A percentile compares a stretch with the other conserved stretches of the same genome.
Evolutionary conservation across 1,140 invertebrate species (phyloP).

Genomic region (Drosophila navojoa): DNA sequence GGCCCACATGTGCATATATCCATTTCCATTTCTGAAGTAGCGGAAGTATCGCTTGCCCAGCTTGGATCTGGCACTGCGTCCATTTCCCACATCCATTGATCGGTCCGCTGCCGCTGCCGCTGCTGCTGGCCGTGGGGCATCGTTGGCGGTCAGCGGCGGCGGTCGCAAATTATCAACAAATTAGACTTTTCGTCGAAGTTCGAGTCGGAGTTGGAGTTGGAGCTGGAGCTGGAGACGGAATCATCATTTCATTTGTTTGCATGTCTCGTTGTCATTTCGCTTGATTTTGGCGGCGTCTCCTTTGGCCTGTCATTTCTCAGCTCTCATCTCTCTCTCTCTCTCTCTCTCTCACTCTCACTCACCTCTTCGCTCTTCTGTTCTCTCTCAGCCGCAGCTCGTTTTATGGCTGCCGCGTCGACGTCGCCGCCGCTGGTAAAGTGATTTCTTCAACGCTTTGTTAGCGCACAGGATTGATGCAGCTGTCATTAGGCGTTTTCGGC

Average conservation of each 20-base stretch:
- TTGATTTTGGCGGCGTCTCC: slow-evolving; percentile 48
- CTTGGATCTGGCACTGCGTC: not conserved
- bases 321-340: slow-evolving; percentile 13
- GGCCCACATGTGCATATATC: slow-evolving; percentile 9
- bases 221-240: slow-evolving; percentile 8
- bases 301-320: slow-evolving; percentile 19
- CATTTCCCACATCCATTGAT: not conserved
- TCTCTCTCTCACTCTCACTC: not conserved
- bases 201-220: slow-evolving; percentile 1
- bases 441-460: slow-evolving; percentile 84
- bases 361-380: not conserved
- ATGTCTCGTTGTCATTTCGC: slow-evolving; percentile 78
- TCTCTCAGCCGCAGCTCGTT: slow-evolving; percentile 25
- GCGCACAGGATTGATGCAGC: slow-evolving; percentile 79
- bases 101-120: slow-evolving; percentile 1
- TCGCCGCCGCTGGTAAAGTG: slow-evolving; percentile 81
- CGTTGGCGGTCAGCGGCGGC: slow-evolving; percentile 72
- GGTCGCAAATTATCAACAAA: slow-evolving; percentile 83
- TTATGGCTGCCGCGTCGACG: slow-evolving; percentile 47
- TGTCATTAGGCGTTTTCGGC: slow-evolving; percentile 81
- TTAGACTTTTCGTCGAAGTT: slow-evolving; percentile 81
- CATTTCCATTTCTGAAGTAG: slow-evolving; percentile 27
- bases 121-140: slow-evolving; percentile 62
- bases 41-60: slow-evolving; percentile 42
- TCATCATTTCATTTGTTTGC: slow-evolving; percentile 76